Evolutionary conservation across 1,140 invertebrate species (phyloP).

Genomic region (Trichonephila clavata): DNA sequence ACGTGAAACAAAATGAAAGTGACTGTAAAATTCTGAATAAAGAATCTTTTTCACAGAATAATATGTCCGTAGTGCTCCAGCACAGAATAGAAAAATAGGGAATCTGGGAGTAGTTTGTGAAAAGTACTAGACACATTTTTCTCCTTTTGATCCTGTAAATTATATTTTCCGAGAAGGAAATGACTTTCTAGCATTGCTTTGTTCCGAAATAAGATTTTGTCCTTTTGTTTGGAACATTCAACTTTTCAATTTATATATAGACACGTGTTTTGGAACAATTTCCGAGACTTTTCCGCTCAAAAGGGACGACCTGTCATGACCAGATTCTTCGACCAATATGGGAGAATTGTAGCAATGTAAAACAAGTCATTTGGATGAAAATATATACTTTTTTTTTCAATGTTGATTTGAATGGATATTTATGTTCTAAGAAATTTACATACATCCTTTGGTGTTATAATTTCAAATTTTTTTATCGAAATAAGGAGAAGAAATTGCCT

Average conservation of each 20-base stretch:
- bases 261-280: slow-evolving; percentile 55
- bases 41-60: neutral
- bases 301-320: neutral
- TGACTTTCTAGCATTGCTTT: slow-evolving; percentile 33
- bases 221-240: neutral
- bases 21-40: neutral
- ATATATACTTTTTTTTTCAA: neutral
- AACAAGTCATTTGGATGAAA: neutral
- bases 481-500: too few species aligned
- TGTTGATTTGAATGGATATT: neutral
- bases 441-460: too few species aligned
- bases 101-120: neutral
- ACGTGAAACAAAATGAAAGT: neutral
- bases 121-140: neutral
- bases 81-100: neutral
- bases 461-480: too few species aligned
- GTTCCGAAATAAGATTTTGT: neutral
- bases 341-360: neutral
- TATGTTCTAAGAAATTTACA: neutral
- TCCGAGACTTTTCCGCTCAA: neutral
- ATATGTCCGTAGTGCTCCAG: neutral
- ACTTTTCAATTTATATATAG: slow-evolving; percentile 48
- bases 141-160: slow-evolving; percentile 24
- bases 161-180: slow-evolving; percentile 25
- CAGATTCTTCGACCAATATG: neutral